These are phyloP conservation scores for Thereva unica DNA, from an alignment of 2,888 invertebrate genomes.

Conservation along the genomic window DNA sequence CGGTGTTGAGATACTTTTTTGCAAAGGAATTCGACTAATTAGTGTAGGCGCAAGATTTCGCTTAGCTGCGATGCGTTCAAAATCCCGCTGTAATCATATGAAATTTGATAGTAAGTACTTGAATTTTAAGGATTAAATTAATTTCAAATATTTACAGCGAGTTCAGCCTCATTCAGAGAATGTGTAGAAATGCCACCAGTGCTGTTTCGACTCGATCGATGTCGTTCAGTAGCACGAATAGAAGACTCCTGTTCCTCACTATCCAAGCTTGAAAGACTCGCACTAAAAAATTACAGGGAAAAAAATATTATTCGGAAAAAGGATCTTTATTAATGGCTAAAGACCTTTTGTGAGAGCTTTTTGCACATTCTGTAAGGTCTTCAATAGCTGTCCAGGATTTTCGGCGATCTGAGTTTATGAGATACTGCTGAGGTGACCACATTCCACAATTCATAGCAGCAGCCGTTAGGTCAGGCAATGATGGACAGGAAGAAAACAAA, in stretches of 20 bases:
- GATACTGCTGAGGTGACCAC: constrained; percentile 56
- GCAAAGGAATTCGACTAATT: constrained; percentile 71
- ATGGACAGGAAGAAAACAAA: constrained; percentile 51
- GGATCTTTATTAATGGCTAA: constrained; percentile 11
- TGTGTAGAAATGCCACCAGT: constrained; percentile 69
- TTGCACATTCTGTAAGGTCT: constrained; percentile 64
- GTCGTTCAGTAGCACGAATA: constrained; percentile 59
- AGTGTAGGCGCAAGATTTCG: constrained; percentile 62
- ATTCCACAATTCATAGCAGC: constrained; percentile 47
- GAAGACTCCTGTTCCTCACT: constrained; percentile 77
- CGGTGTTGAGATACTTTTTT: constrained; percentile 89
- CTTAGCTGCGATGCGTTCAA: constrained; percentile 57
- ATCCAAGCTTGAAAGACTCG: constrained; percentile 80
- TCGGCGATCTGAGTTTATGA: constrained; percentile 61
- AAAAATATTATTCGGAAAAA: constrained; percentile 44
- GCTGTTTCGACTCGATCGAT: constrained; percentile 60
- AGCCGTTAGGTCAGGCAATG: constrained; percentile 54
- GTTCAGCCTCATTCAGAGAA: constrained; percentile 85
- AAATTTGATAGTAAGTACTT: not conserved
- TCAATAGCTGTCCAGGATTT: constrained; percentile 90
- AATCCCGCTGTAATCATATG: constrained; percentile 49
- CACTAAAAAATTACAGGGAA: constrained; percentile 58
- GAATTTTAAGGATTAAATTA: not conserved
- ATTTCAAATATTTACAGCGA: constrained; percentile 65
- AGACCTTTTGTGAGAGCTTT: constrained; percentile 64